Evolutionary conservation across 2,113 vertebrate species (phyloP), one percentile per base, ranked within the genome.

Genomic region (Machaerirhynchus nigripectus): DNA sequence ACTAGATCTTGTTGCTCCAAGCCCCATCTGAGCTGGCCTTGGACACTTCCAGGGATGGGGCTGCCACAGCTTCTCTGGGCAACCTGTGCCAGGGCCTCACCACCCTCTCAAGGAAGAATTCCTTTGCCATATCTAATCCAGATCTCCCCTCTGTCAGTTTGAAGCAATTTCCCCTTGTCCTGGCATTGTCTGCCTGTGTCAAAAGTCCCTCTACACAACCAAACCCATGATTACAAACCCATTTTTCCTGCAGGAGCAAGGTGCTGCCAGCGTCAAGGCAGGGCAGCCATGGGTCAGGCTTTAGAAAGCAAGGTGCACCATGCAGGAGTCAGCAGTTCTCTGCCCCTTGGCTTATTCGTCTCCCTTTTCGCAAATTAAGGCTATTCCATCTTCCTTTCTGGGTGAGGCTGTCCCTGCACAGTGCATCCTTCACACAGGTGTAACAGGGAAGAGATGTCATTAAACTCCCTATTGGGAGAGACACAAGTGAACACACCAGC

Each of bases 81-180:
- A 76, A 27, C 47, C 30, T 61, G 47, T 61, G 26, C 46, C 26
- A 69, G 30, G 15, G 40, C 24, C n/a, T 63, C 8, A n/a, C 4
- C 20, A 63, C 9, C n/a, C 65, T 63, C 13, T 17, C 15, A 63
- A 21, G 20, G 40, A 55, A 47, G 47, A 71, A 79, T 15, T 55
- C 61, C 12, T 78, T 63, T 0, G 0, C 13, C 10, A 8, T 55
- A 47, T 49, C n/a, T n/a, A 55, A 71, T 40, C n/a, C 31, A 55
- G 13, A 55, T 79, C n/a, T 47, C 20, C 15, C 20, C 13, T 55
- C 28, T 79, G n/a, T 22, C 47, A 47, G 28, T 70, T 55, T 63
- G 30, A 79, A 87, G 75, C 10, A 19, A 55, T 55, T 47, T 63
- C 20, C 20, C 16, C 24, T 70, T 31, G 39, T 70, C n/a, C 49